These are phyloP conservation scores for Zaprionus tsacasi DNA, from an alignment of 1,140 invertebrate species.

Conservation along the genomic window DNA sequence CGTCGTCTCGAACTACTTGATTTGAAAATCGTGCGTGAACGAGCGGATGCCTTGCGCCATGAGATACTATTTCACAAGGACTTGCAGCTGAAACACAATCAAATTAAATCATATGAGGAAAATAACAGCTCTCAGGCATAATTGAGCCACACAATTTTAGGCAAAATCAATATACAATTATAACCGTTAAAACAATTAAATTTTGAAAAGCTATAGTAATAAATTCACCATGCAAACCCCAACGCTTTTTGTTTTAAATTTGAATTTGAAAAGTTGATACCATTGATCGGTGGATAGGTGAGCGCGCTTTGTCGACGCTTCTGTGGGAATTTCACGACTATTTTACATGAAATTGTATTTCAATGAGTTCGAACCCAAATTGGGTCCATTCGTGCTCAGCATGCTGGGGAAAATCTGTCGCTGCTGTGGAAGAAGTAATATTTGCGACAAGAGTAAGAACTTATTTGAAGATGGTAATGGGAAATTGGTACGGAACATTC, in stretches of 20 bases:
- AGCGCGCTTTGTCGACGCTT: constrained; percentile 15
- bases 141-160: not conserved
- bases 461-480: constrained; percentile 48
- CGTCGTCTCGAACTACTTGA: constrained; percentile 69
- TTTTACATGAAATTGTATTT: constrained; percentile 28
- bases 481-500: constrained; percentile 45
- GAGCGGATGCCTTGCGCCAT: constrained; percentile 66
- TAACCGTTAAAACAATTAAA: not conserved
- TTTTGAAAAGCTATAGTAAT: not conserved
- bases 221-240: not conserved
- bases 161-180: not conserved
- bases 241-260: not conserved
- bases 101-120: constrained; percentile 61
- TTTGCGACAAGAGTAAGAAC: constrained; percentile 42
- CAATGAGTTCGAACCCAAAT: constrained; percentile 20
- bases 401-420: constrained; percentile 56
- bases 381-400: constrained; percentile 10
- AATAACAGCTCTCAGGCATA: constrained; percentile 66
- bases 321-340: constrained; percentile 34
- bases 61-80: constrained; percentile 75
- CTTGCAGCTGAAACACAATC: constrained; percentile 65
- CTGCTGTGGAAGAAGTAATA: constrained; percentile 48
- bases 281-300: not conserved
- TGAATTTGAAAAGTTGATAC: not conserved
- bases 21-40: constrained; percentile 68